Conservation (phyloP, 37 sponge, comb jelly and placozoan species). For the Hexactinellida sp. region DNA sequence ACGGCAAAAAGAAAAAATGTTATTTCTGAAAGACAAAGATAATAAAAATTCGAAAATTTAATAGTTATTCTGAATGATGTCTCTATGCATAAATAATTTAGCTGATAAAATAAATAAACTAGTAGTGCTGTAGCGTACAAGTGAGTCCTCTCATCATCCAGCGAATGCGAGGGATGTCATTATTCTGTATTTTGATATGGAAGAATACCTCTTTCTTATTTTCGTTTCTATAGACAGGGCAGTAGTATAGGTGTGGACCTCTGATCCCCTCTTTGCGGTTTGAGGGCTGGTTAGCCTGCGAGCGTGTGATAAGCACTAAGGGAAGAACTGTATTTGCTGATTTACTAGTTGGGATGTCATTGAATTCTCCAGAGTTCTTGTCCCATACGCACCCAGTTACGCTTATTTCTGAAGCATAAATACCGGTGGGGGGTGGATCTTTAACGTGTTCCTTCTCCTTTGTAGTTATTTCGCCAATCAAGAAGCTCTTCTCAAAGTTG, state of each 20-base stretch:
- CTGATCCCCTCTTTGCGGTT: neutral
- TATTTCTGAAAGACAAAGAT: no score
- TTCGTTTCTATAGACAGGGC: neutral
- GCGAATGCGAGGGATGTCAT: neutral
- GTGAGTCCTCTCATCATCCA: conserved; percentile 9
- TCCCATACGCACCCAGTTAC: neutral
- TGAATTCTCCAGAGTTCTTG: neutral
- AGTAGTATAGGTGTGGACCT: neutral
- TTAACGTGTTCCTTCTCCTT: neutral
- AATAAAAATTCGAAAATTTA: no score
- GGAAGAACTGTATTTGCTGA: neutral
- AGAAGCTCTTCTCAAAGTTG: neutral
- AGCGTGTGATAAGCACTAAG: neutral
- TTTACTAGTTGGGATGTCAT: neutral
- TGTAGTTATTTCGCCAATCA: neutral
- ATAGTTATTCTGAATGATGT: no score
- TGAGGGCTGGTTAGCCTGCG: neutral
- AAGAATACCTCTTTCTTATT: conserved; percentile 1
- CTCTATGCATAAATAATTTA: no score
- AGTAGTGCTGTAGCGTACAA: neutral
- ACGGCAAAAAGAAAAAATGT: no score
- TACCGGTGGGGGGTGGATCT: neutral
- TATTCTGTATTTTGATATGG: neutral
- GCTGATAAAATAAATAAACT: neutral
- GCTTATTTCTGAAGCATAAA: neutral